Conservation (phyloP, 1,140 invertebrate genomes). For the Potamilus streckersoni region DNA sequence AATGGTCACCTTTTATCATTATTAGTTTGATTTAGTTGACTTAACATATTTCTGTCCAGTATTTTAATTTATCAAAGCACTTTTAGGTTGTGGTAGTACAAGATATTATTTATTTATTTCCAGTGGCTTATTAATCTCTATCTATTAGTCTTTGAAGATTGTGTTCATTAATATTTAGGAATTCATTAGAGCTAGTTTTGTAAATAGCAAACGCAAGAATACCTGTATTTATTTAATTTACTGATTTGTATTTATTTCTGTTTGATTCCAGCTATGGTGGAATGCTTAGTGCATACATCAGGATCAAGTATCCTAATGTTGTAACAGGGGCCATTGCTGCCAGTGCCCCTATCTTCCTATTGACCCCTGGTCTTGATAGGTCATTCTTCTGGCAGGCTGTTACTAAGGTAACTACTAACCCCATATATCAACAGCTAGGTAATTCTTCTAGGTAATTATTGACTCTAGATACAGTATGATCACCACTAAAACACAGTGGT, state of each 20-base stretch:
- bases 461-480: too few relatives aligned
- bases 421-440: too few relatives aligned
- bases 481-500: too few relatives aligned
- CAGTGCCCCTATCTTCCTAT: constrained; percentile 93
- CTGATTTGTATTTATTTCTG: constrained; percentile 7
- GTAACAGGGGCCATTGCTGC: constrained; percentile 89
- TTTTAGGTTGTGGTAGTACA: too few relatives aligned
- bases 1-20: too few relatives aligned
- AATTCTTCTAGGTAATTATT: too few relatives aligned
- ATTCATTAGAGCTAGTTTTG: not conserved
- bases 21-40: too few relatives aligned
- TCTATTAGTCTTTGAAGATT: too few relatives aligned
- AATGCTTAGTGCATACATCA: constrained; percentile 63
- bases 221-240: not conserved
- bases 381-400: constrained; percentile 75
- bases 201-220: not conserved
- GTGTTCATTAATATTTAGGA: not conserved
- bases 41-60: too few relatives aligned
- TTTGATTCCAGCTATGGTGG: constrained; percentile 59
- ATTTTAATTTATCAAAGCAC: too few relatives aligned
- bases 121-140: too few relatives aligned
- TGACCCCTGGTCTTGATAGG: constrained; percentile 82
- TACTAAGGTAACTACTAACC: constrained; percentile 46
- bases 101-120: too few relatives aligned
- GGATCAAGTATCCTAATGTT: constrained; percentile 92